phyloP scores from a whole-genome alignment of 2,113 vertebrate species.

The Zapus hudsonius region DNA sequence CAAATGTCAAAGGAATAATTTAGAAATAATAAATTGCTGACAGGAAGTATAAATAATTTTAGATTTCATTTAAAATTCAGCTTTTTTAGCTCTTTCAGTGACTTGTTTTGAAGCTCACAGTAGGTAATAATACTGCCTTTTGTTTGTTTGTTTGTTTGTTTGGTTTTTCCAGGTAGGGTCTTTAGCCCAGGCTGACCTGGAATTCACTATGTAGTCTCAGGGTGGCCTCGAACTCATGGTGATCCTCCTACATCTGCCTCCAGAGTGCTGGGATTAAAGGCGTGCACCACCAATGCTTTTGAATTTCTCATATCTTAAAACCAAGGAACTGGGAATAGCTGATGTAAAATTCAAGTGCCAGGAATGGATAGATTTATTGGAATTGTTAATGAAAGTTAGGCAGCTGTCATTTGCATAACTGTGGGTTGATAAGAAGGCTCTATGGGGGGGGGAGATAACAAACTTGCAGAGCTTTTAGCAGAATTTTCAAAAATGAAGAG shows the following conservation, averaged over 20 bases:
- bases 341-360: background rate
- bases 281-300: background rate
- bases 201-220: too few relatives aligned
- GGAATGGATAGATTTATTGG: background rate
- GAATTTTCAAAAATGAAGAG: background rate
- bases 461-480: background rate
- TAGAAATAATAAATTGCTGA: conserved; percentile 25
- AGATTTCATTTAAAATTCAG: background rate
- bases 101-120: background rate
- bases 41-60: background rate
- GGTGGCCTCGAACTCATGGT: too few relatives aligned
- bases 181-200: too few relatives aligned
- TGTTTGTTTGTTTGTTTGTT: too few relatives aligned
- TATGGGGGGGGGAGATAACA: too few relatives aligned
- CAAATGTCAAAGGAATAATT: conserved; percentile 1
- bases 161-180: too few relatives aligned
- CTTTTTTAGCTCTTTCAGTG: background rate
- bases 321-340: background rate
- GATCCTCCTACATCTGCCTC: too few relatives aligned
- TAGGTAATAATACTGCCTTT: too few relatives aligned
- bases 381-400: background rate
- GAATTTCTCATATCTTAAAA: background rate
- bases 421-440: background rate
- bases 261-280: too few relatives aligned
- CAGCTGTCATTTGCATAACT: background rate